Conservation (phyloP, 53 echinoderm and acorn worm genomes). For the Temnopleurus reevesii region DNA sequence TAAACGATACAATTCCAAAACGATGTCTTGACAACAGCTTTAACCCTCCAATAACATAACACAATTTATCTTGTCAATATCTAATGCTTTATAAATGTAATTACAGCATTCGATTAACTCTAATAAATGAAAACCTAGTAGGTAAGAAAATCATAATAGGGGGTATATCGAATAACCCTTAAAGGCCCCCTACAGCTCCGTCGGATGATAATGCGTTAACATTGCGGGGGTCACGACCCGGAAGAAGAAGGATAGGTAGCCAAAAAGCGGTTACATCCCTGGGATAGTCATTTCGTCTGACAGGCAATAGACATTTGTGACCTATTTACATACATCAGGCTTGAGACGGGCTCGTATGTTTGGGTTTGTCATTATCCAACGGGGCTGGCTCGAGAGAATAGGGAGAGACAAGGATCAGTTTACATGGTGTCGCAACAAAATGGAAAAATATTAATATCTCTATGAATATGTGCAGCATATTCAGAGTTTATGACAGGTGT, state of each 20-base stretch:
- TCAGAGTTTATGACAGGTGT: slow-evolving; percentile 28
- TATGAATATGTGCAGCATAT: neutral
- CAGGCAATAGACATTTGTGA: slow-evolving; percentile 58
- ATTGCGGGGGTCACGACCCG: slow-evolving; percentile 31
- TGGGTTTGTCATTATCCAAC: slow-evolving; percentile 56
- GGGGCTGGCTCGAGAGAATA: slow-evolving; percentile 23
- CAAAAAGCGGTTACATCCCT: slow-evolving; percentile 45
- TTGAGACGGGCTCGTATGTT: slow-evolving; percentile 48
- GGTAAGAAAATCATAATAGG: neutral
- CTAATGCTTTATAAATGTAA: too few species aligned
- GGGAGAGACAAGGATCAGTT: slow-evolving; percentile 32
- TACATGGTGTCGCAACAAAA: slow-evolving; percentile 41
- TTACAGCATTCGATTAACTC: neutral
- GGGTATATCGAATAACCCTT: slow-evolving; percentile 1
- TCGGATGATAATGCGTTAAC: neutral
- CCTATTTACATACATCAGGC: slow-evolving; percentile 59
- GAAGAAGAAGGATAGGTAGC: slow-evolving; percentile 34
- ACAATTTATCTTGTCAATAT: too few species aligned
- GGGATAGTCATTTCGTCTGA: slow-evolving; percentile 55
- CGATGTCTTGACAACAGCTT: too few species aligned
- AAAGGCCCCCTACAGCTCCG: neutral
- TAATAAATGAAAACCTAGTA: neutral
- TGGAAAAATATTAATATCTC: neutral
- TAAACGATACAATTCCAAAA: too few species aligned
- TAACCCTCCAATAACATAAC: too few species aligned